These are phyloP conservation scores for Lysandra coridon DNA, from an alignment of 2,888 invertebrate species.

Conservation along the genomic window DNA sequence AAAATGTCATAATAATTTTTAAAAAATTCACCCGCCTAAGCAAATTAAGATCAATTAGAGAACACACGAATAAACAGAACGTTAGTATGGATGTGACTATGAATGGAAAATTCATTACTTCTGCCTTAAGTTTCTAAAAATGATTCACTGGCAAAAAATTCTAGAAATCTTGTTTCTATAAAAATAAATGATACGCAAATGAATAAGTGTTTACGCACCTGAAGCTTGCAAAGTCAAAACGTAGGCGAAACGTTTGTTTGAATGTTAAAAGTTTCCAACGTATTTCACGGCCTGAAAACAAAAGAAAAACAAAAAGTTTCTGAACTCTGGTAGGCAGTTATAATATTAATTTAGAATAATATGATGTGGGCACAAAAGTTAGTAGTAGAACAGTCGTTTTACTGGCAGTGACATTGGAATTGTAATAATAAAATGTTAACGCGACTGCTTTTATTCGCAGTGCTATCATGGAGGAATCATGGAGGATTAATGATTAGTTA, in stretches of 20 bases:
- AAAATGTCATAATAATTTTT: too few species aligned
- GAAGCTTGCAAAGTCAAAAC: neutral
- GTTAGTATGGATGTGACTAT: too few species aligned
- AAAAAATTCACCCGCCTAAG: too few species aligned
- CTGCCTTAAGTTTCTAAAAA: too few species aligned
- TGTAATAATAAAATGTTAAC: neutral
- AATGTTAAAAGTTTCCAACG: neutral
- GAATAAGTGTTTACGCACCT: neutral
- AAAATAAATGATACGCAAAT: neutral
- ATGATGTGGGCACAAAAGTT: neutral
- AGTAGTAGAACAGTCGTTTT: neutral
- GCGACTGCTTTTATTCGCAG: too few species aligned
- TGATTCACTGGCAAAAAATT: too few species aligned
- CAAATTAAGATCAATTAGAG: too few species aligned
- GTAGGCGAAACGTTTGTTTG: constrained; percentile 1
- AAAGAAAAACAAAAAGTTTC: constrained; percentile 2
- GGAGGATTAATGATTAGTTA: too few species aligned
- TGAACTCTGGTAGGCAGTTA: neutral
- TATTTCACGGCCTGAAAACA: neutral
- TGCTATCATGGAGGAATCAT: too few species aligned
- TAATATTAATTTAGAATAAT: neutral
- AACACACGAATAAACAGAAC: too few species aligned
- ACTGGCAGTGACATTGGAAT: neutral
- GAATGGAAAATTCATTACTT: too few species aligned
- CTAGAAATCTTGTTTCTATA: neutral